Conservation (phyloP, 2,888 invertebrate genomes). For the Athrips mouffetella region DNA sequence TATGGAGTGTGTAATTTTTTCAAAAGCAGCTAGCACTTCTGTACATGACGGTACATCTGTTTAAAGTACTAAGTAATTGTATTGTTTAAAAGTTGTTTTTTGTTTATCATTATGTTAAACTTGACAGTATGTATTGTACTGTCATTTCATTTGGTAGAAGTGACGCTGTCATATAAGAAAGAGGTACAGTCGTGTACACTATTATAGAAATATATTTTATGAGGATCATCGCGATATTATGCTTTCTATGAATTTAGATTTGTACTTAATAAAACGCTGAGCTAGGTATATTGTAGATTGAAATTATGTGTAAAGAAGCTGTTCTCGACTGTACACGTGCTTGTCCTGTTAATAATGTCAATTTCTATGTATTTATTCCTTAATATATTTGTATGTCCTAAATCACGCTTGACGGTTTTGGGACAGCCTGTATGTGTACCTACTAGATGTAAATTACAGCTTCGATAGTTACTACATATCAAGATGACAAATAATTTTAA, state of each 20-base stretch:
- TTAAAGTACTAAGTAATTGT: background rate
- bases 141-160: background rate
- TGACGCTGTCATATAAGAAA: background rate
- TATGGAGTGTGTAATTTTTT: background rate
- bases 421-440: background rate
- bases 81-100: no score
- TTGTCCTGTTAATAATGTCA: slow-evolving; percentile 47
- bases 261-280: slow-evolving; percentile 49
- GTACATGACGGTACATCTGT: background rate
- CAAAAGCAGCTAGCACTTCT: background rate
- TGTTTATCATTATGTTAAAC: no score
- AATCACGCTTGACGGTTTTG: slow-evolving; percentile 36
- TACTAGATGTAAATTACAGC: background rate
- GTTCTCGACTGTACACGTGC: slow-evolving; percentile 54
- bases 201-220: slow-evolving; percentile 45
- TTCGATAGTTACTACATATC: slow-evolving; percentile 57
- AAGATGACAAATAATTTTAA: slow-evolving; percentile 67
- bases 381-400: slow-evolving; percentile 26
- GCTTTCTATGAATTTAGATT: slow-evolving; percentile 51
- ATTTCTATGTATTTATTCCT: slow-evolving; percentile 36
- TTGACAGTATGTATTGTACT: no score
- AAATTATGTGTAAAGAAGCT: slow-evolving; percentile 30
- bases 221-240: slow-evolving; percentile 35
- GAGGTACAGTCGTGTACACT: slow-evolving; percentile 56
- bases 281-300: slow-evolving; percentile 25